These are phyloP conservation scores for Thymallus thymallus DNA, from an alignment of 2,113 vertebrate genomes.

Conservation along the genomic window DNA sequence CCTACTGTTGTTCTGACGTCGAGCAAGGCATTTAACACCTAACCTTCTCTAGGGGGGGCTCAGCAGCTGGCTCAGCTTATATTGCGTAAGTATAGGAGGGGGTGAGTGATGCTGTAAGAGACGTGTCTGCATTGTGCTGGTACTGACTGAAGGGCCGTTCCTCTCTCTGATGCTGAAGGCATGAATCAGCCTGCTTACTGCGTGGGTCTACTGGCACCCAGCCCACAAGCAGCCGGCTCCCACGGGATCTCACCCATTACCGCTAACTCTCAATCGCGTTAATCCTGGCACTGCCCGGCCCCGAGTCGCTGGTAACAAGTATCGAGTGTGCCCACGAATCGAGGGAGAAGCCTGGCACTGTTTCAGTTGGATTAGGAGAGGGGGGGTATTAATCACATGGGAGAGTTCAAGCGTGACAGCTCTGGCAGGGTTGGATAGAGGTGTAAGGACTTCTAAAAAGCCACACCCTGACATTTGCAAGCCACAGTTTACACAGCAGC, in stretches of 20 bases:
- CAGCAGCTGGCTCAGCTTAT: too few species aligned
- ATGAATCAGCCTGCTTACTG: neutral
- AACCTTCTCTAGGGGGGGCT: too few species aligned
- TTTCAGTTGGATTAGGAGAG: neutral
- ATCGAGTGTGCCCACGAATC: neutral
- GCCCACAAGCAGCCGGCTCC: neutral
- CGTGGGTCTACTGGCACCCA: neutral
- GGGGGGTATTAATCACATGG: neutral
- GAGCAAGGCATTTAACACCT: too few species aligned
- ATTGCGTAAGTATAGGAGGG: too few species aligned
- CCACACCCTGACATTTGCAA: neutral
- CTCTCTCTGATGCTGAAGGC: neutral
- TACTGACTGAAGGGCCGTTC: neutral
- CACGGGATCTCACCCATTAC: neutral
- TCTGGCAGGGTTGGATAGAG: neutral
- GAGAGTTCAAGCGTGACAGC: neutral
- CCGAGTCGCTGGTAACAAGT: neutral
- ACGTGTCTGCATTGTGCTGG: too few species aligned
- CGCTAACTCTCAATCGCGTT: neutral
- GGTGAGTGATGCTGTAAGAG: too few species aligned
- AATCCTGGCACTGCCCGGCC: too few species aligned
- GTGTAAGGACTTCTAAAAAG: neutral
- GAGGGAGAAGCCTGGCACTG: neutral
- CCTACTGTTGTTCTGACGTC: too few species aligned
- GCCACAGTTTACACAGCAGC: constrained; percentile 1